These are phyloP conservation scores for Spilosoma lubricipeda DNA, from an alignment of 2,888 invertebrate species.

Conservation along the genomic window DNA sequence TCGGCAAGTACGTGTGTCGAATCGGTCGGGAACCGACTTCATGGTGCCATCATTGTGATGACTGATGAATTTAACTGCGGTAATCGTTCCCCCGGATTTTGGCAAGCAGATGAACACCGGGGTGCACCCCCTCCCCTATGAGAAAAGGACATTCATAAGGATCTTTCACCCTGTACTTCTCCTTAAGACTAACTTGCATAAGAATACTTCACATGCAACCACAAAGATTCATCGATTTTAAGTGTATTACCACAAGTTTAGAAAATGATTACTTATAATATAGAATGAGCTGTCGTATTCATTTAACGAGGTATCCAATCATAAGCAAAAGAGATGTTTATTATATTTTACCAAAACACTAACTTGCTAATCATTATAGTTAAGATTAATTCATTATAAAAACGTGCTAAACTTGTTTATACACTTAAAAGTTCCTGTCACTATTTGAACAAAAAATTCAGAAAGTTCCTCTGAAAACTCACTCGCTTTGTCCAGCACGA, in stretches of 20 bases:
- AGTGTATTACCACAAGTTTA: background rate
- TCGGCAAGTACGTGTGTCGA: too few species aligned
- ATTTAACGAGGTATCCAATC: background rate
- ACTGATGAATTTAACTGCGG: too few species aligned
- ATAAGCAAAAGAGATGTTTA: background rate
- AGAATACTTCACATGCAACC: background rate
- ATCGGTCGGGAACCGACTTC: too few species aligned
- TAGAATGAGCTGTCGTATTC: background rate
- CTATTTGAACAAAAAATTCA: conserved; percentile 29
- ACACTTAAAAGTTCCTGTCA: conserved; percentile 30
- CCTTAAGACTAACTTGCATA: background rate
- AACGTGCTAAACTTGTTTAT: background rate
- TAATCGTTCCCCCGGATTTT: too few species aligned
- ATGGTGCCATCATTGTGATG: too few species aligned
- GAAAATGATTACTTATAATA: background rate
- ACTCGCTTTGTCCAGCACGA: conserved; percentile 59
- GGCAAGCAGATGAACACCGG: too few species aligned
- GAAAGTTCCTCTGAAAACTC: conserved; percentile 51
- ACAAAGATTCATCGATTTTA: background rate
- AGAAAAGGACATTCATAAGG: too few species aligned
- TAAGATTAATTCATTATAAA: background rate
- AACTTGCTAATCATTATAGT: background rate
- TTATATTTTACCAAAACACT: too few species aligned
- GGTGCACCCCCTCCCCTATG: too few species aligned
- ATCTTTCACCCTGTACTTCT: too few species aligned